phyloP scores from a whole-genome alignment of 2,888 invertebrate species.

The Heliconius cydno region DNA sequence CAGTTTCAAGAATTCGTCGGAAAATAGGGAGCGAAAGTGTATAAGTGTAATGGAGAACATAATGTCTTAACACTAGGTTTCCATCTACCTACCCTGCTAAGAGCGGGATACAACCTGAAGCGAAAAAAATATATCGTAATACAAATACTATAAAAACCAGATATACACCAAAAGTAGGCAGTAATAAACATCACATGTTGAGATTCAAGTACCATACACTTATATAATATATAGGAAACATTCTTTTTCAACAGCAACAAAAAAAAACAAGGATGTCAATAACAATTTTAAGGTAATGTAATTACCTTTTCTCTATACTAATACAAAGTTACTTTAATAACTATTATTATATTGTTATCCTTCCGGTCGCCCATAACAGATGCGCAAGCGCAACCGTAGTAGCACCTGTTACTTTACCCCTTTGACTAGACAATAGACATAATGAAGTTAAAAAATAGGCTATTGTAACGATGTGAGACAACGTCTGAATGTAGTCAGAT shows the following conservation, averaged over 20 bases:
- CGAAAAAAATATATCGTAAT: too few species aligned
- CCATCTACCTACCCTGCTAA: too few species aligned
- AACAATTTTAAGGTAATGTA: not conserved
- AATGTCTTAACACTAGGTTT: too few species aligned
- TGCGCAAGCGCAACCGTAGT: constrained; percentile 38
- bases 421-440: constrained; percentile 21
- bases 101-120: too few species aligned
- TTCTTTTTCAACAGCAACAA: not conserved
- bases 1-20: too few species aligned
- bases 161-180: too few species aligned
- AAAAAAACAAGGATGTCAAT: not conserved
- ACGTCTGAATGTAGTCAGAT: not conserved
- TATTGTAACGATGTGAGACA: not conserved
- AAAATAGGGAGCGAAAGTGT: too few species aligned
- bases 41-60: too few species aligned
- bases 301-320: constrained; percentile 24
- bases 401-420: constrained; percentile 37
- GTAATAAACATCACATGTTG: too few species aligned
- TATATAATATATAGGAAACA: too few species aligned
- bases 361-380: constrained; percentile 25
- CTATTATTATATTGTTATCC: constrained; percentile 35
- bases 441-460: not conserved
- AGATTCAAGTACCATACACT: too few species aligned
- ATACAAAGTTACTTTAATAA: constrained; percentile 33
- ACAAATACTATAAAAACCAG: too few species aligned